Conservation (phyloP, 2,888 invertebrate genomes). For the Ditula angustiorana region DNA sequence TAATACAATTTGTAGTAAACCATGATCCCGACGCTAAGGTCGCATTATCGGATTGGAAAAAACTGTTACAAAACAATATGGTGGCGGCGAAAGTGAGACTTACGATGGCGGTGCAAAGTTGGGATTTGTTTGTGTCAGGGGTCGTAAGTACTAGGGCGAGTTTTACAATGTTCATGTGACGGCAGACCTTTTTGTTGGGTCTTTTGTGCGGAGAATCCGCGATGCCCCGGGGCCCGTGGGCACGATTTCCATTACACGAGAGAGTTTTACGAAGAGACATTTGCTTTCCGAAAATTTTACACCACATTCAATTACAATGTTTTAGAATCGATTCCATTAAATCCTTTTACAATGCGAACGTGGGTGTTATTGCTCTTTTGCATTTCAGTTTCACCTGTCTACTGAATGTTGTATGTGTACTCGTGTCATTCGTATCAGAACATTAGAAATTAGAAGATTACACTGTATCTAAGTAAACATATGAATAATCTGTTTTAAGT, state of each 20-base stretch:
- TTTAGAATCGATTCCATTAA: slow-evolving; percentile 38
- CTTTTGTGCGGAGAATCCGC: slow-evolving; percentile 80
- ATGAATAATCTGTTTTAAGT: no score
- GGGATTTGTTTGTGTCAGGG: slow-evolving; percentile 59
- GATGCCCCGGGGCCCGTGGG: slow-evolving; percentile 76
- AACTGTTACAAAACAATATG: slow-evolving; percentile 74
- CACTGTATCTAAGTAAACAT: no score
- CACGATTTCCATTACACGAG: slow-evolving; percentile 83
- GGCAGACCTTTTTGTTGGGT: slow-evolving; percentile 82
- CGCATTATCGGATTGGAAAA: slow-evolving; percentile 85
- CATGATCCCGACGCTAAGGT: slow-evolving; percentile 84
- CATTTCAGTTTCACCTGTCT: background rate
- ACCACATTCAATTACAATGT: slow-evolving; percentile 58
- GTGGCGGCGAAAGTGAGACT: slow-evolving; percentile 59
- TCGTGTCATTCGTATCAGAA: no score
- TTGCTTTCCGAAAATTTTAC: slow-evolving; percentile 68
- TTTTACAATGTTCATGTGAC: slow-evolving; percentile 85
- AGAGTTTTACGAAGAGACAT: slow-evolving; percentile 73
- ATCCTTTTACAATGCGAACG: slow-evolving; percentile 12
- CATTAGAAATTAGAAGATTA: no score
- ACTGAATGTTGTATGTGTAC: background rate
- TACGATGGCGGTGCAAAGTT: slow-evolving; percentile 56
- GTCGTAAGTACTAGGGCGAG: slow-evolving; percentile 73
- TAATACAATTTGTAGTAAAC: slow-evolving; percentile 86
- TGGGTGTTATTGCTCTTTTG: background rate